Evolutionary conservation across 2,888 invertebrate species (phyloP).

Genomic region (Pyrrhia umbra): DNA sequence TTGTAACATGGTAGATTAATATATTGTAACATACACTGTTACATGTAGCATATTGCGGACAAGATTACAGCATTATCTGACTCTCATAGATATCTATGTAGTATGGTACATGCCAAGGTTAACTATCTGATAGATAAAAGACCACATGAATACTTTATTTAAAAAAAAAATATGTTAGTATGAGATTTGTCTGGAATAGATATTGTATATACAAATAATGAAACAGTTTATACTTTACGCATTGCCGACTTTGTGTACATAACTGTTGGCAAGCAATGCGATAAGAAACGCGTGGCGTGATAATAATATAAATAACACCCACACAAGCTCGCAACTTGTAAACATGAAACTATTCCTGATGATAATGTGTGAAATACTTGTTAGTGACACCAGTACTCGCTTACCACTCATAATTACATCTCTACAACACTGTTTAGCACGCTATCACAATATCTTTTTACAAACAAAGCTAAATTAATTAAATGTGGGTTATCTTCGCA

Average conservation of each 20-base stretch:
- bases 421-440: slow-evolving; percentile 33
- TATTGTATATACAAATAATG: neutral
- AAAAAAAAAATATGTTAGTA: too few species aligned
- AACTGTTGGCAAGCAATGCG: slow-evolving; percentile 38
- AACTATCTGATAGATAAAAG: neutral
- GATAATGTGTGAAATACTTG: slow-evolving; percentile 24
- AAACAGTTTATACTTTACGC: slow-evolving; percentile 3
- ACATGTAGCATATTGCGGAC: slow-evolving; percentile 1
- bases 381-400: slow-evolving; percentile 32
- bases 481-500: slow-evolving; percentile 41
- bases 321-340: slow-evolving; percentile 50
- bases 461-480: slow-evolving; percentile 46
- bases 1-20: slow-evolving; percentile 1
- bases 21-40: slow-evolving; percentile 12
- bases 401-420: slow-evolving; percentile 39
- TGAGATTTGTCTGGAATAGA: neutral
- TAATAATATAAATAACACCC: slow-evolving; percentile 66
- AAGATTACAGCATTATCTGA: slow-evolving; percentile 32
- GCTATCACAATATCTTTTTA: slow-evolving; percentile 31
- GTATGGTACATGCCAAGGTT: slow-evolving; percentile 16
- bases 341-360: slow-evolving; percentile 50
- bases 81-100: slow-evolving; percentile 20
- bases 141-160: neutral
- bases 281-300: slow-evolving; percentile 62
- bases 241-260: slow-evolving; percentile 25